Base-by-base conservation (phyloP, 2,888 invertebrate species). In the Aphrophora alni region DNA sequence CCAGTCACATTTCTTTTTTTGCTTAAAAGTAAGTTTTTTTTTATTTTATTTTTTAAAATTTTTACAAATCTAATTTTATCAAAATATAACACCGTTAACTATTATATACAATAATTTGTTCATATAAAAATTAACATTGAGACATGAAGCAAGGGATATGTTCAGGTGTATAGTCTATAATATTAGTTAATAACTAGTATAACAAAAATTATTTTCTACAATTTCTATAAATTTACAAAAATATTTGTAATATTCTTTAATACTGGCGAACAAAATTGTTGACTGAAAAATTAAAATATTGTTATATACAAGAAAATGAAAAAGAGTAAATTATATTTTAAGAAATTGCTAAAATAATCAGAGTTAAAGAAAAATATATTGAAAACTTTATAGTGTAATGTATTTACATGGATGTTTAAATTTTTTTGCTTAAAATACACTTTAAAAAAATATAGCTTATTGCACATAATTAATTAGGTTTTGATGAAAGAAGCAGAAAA, bases 51-150 rank as follows among this genome's bases (percentile, higher is more conserved):
- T 21, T 59, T 59, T 59, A 59, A 59, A 59, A 59, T 69, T 78
- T 81, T 75, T 81, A 81, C 81, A 81, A 81, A 81, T 81, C 72
- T 81, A 81, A 71, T 51, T 72, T 78, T 83, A 83, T 83, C 83
- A 83, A 83, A 83, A 83, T 82, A 83, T 83, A 83, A 79, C 81
- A 51, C 76, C 69, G 33, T 81, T 78, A 81, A 5, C n/a, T 59
- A 59, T 59, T 21, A 59, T 59, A 77, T 82, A 81, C 80, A 79
- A 82, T 83, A 83, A 79, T 68, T 75, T 81, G 74, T 33, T 79
- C 77, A 81, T 80, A 83, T 82, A 81, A 83, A 83, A 82, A 81
- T 74, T 82, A 82, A 82, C 81, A 81, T 77, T 78, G 77, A 83
- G 59, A 74, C 59, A 68, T 79, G 27, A 82, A 82, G 80, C 80